Evolutionary conservation across 2,888 invertebrate genomes (phyloP), one percentile per base, ranked within the genome.

Genomic region (Pseudolycoriella hygida): DNA sequence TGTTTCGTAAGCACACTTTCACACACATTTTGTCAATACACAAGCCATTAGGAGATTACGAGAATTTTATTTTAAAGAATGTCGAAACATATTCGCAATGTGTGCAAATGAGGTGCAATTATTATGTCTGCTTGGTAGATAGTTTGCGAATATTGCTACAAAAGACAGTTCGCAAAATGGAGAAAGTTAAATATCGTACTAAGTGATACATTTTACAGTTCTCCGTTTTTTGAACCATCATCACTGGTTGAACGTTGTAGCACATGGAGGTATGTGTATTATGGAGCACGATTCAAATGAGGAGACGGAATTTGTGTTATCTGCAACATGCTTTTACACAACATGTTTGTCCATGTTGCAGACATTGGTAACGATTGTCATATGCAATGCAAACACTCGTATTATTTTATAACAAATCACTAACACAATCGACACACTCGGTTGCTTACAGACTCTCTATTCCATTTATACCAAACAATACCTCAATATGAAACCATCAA

Each of bases 121-220:
- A 20, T 44, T 43, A 42, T 30, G 49, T 12, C 19, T 8, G 40
- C 49, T 49, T 49, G 49, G 47, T 49, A 49, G 37, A 42, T 42
- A 46, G 44, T 49, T 46, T 47, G 49, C 49, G 42, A 47, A 49
- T 44, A 43, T 44, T 40, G 40, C 45, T 44, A 48, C 46, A 46
- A 48, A 46, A 39, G 37, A 31, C 25, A 25, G 25, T 25, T 25
- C 25, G 19, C 41, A 42, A 46, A 30, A 38, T 32, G 8, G 11
- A 34, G 34, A 34, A 34, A 34, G 15, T 34, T 34, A 5, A 34
- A 34, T 34, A n/a, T n/a, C n/a, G n/a, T n/a, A n/a, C n/a, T n/a
- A n/a, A n/a, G n/a, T n/a, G n/a, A n/a, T n/a, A n/a, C n/a, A n/a
- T n/a, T n/a, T n/a, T n/a, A n/a, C n/a, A n/a, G n/a, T n/a, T n/a